Conservation (phyloP, 2,888 invertebrate genomes). For the Notocelia uddmanniana region DNA sequence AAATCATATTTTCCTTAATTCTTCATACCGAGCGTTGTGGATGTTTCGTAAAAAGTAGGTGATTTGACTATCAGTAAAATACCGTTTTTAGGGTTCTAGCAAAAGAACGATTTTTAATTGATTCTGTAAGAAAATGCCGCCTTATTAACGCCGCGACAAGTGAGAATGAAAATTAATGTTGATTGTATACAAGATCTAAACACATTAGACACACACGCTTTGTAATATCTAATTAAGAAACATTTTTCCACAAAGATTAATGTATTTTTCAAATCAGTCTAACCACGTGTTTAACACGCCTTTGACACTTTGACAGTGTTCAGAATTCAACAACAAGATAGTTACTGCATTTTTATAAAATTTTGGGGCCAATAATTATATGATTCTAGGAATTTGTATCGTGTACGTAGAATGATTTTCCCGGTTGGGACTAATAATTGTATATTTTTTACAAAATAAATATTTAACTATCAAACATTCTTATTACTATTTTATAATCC, state of each 20-base stretch:
- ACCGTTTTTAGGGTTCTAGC: too few relatives aligned
- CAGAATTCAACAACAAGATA: not conserved
- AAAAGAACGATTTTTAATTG: too few relatives aligned
- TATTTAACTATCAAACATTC: constrained; percentile 21
- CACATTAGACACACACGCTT: too few relatives aligned
- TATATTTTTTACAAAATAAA: constrained; percentile 34
- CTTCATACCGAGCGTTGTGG: too few relatives aligned
- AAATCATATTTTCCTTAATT: too few relatives aligned
- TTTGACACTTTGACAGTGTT: not conserved
- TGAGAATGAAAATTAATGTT: too few relatives aligned
- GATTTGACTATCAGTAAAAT: too few relatives aligned
- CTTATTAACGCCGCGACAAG: too few relatives aligned
- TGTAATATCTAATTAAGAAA: not conserved
- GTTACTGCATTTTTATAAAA: not conserved
- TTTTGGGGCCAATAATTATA: not conserved
- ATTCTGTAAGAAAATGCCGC: too few relatives aligned
- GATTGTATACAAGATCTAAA: too few relatives aligned
- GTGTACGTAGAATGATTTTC: not conserved
- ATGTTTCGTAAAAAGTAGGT: too few relatives aligned
- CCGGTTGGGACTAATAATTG: constrained; percentile 16
- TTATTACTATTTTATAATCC: not conserved
- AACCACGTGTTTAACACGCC: not conserved
- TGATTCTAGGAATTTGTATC: not conserved
- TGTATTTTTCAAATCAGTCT: not conserved
- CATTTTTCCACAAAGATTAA: constrained; percentile 1